Evolutionary conservation across 2,113 vertebrate genomes (phyloP), one percentile per base, ranked within the genome.

Genomic region (Gulo gulo): DNA sequence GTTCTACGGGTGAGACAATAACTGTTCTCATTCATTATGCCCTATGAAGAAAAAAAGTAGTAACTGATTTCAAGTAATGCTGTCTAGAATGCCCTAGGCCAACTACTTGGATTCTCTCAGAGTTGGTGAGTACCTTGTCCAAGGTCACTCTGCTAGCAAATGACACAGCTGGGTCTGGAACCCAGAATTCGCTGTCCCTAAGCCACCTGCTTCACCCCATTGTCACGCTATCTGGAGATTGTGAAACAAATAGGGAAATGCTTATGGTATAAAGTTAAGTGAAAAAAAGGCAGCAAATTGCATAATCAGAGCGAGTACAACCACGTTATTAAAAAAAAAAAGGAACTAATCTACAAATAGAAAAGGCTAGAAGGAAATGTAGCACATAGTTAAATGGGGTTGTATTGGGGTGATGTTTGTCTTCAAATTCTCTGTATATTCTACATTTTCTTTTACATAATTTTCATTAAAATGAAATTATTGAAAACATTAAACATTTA

Each of bases 21-120:
- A 87, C 71, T 34, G 42, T 55, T 39, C 42, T 50, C 59, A 45
- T 71, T 90, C 92, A 84, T 20, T 36, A 50, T 31, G 42, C 42
- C 42, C 42, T 47, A 78, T 31, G 89, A 80, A 39, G 7, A 34
- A 34, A 15, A 21, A 78, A 63, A 63, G 88, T 50, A 74, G 96
- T 94, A 90, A 96, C 55, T 92, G 95, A 97, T 97, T 91, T 96
- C 36, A 82, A 96, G 91, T 45, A 95, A 94, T 81, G 65, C 92
- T 81, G 94, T 96, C 80, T 91, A 92, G 93, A 97, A 52, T 85
- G 29, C 29, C n/a, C 29, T 24, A 13, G 47, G 9, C 59, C 42
- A 95, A 87, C 67, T 29, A 39, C 78, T 74, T 85, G 78, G 14
- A 88, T 91, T 88, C 74, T 61, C 79, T 97, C 8, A 13, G n/a